Conservation (phyloP, 2,113 vertebrate genomes). For the Nothobranchius kuhntae region DNA sequence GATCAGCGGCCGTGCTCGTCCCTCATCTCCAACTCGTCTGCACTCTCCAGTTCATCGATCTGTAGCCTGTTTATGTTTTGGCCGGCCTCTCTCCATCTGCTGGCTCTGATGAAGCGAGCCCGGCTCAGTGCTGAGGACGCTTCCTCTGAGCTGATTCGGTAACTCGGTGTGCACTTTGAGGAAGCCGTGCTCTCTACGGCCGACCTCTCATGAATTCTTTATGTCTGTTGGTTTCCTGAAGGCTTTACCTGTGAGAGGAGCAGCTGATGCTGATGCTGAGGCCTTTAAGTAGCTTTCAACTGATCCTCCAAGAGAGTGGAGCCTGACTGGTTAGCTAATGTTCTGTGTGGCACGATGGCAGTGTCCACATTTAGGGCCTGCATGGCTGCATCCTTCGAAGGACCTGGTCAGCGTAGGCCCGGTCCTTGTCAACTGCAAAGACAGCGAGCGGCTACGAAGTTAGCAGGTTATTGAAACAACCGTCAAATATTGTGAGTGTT, state of each 20-base stretch:
- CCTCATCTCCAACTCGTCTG: not conserved
- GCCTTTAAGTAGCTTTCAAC: constrained; percentile 63
- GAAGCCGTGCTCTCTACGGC: constrained; percentile 14
- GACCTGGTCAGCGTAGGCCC: too few species aligned
- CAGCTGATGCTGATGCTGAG: constrained; percentile 27
- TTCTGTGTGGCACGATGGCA: too few species aligned
- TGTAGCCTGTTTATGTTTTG: constrained; percentile 45
- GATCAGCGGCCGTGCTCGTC: constrained; percentile 12
- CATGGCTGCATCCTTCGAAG: too few species aligned
- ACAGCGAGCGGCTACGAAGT: too few species aligned
- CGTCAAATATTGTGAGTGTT: too few species aligned
- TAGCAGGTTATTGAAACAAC: too few species aligned
- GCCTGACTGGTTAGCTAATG: constrained; percentile 2
- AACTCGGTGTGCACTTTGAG: constrained; percentile 34
- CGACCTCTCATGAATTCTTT: constrained; percentile 71
- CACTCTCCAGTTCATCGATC: constrained; percentile 20
- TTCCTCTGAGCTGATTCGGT: constrained; percentile 25
- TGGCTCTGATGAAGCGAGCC: constrained; percentile 35
- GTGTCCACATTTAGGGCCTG: too few species aligned
- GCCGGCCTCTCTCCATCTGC: constrained; percentile 9
- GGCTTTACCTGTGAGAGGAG: constrained; percentile 47
- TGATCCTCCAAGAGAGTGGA: constrained; percentile 47
- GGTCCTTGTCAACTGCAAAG: too few species aligned
- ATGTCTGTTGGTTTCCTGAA: constrained; percentile 58
- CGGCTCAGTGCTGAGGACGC: constrained; percentile 22